A percentile compares a stretch with the other conserved stretches of the same genome.
These are phyloP conservation scores for Muntiacus muntjak DNA, from an alignment of 2,113 vertebrate genomes.

Conservation along the genomic window DNA sequence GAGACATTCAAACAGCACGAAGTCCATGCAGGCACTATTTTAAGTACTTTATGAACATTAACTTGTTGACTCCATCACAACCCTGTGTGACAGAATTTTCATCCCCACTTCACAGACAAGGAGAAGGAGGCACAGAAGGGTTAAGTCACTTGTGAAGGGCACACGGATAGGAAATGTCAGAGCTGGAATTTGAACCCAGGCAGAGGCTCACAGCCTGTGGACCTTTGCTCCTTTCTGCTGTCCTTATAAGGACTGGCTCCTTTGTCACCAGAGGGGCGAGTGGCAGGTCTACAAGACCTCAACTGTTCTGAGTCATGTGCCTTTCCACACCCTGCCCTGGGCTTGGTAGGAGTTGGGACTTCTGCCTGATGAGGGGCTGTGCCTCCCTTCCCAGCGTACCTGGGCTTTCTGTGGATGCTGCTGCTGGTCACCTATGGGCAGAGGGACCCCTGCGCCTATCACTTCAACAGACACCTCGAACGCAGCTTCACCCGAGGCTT, in stretches of 20 bases:
- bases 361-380: background rate
- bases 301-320: background rate
- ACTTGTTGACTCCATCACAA: background rate
- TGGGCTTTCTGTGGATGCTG: constrained; percentile 95
- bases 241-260: background rate
- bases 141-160: background rate
- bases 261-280: background rate
- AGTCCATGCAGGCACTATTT: background rate
- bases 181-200: background rate
- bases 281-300: background rate
- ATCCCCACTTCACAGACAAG: background rate
- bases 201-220: background rate
- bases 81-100: background rate
- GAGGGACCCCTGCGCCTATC: constrained; percentile 91
- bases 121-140: background rate
- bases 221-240: background rate
- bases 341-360: background rate
- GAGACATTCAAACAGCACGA: background rate
- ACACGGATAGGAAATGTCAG: background rate
- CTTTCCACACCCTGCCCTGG: background rate
- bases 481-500: constrained; percentile 89
- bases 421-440: constrained; percentile 94
- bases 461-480: constrained; percentile 90
- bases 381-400: constrained; percentile 82
- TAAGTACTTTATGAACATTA: background rate